Base-by-base conservation (phyloP, 2,797 vertebrate species). In the Holocentrus rufus region DNA sequence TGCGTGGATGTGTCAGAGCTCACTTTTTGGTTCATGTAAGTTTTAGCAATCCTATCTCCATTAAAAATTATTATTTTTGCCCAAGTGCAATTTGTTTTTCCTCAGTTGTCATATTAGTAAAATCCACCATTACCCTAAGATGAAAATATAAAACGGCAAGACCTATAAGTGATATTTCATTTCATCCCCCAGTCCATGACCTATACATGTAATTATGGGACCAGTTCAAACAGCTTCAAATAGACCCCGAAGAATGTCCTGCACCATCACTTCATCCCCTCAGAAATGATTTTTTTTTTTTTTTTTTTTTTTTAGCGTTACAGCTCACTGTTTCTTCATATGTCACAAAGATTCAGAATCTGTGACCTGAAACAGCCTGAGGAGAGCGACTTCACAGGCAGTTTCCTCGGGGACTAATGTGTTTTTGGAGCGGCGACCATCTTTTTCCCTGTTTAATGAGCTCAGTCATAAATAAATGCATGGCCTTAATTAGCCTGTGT, bases 381-480 rank as follows among this genome's bases (percentile, higher is more conserved):
- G 85, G 91, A 90, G 80, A 83, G 84, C 81, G 79, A 89, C 89
- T 90, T 91, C 90, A 90, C 90, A 90, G 90, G 86, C 89, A 85
- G 72, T 90, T 90, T 91, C 89, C 90, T 90, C 75, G 9, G 89
- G 89, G 92, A 91, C 86, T 86, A 87, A 89, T 90, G 87, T 89
- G 89, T 90, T 91, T 91, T 89, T 84, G 88, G 89, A 89, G 86
- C 85, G 74, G 85, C 87, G 80, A 92, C 89, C 90, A 90, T 90
- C 88, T 88, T 88, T 88, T 88, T 83, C 77, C 60, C 87, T 87
- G 86, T 89, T 88, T 93, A 93, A 93, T 91, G 92, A 94, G 93
- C 90, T 87, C 88, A 82, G 90, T 94, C 92, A 94, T 93, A 93
- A 94, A 94, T 94, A 94, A 93, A 95, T 94, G 92, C 92, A 94